These are phyloP conservation scores for Calyptomena viridis DNA, from an alignment of 2,113 vertebrate species.

Conservation along the genomic window DNA sequence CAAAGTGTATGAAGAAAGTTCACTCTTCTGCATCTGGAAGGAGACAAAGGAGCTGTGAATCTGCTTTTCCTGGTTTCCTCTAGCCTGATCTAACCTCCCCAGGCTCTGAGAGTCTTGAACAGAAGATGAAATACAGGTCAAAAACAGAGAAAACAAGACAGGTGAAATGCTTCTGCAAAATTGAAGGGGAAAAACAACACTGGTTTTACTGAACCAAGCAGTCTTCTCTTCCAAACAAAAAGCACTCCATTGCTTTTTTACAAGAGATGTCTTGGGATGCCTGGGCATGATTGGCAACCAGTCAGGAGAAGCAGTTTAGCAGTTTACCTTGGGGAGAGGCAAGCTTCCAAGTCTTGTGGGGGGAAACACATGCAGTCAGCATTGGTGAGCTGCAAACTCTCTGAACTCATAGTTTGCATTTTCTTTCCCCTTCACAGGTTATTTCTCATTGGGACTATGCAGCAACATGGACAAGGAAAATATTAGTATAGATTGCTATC, in stretches of 20 bases:
- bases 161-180: neutral
- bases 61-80: neutral
- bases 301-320: neutral
- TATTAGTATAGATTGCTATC: neutral
- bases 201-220: neutral
- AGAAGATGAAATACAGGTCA: neutral
- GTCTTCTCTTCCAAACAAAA: neutral
- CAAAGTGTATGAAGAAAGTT: neutral
- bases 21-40: neutral
- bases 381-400: neutral
- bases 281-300: fast-evolving
- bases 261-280: neutral
- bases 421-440: neutral
- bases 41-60: neutral
- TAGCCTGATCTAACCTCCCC: neutral
- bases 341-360: fast-evolving
- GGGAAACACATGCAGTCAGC: neutral
- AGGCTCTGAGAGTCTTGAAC: neutral
- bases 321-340: neutral
- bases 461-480: neutral
- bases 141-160: neutral
- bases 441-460: neutral
- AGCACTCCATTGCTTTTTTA: neutral
- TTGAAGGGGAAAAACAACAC: neutral
- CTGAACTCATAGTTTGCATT: neutral